Evolutionary conservation across 2,113 vertebrate genomes (phyloP), one percentile per base, ranked within the genome.

Genomic region (Corydoras maculifer): DNA sequence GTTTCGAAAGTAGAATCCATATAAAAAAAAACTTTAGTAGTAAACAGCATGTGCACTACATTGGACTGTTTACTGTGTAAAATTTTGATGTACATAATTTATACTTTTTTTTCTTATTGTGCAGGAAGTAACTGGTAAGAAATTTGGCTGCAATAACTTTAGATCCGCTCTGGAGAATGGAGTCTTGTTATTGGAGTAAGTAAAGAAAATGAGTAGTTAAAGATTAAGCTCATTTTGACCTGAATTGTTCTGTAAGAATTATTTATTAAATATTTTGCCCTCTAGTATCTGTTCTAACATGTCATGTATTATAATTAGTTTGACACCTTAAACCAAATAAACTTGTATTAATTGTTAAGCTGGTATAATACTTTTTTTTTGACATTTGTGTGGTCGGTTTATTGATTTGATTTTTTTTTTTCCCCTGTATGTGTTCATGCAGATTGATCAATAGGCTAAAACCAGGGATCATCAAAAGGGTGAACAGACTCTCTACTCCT

Each of bases 371-470:
- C 1, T 1, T 25, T 25, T 25, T 25, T 25, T 25, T 25, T 43
- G 35, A 43, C 35, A 43, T 43, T 43, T 43, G 4, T 43, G 7
- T 43, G 35, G 4, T 43, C 7, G 4, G 35, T 43, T 43, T 43
- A 43, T 43, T 43, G 35, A 8, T 43, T 43, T 43, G 4, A 5
- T 43, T 1, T 3, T 59, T 8, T 13, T 63, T n/a, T 69, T 30
- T 59, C 60, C 60, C 50, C 59, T 25, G 7, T 11, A 68, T 68
- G 9, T 50, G 3, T 59, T 3, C 14, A 70, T 81, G 25, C 30
- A 98, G 96, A 82, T 86, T 98, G 78, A 90, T 98, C 83, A 98
- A 98, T 87, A 90, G 91, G 82, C 90, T 98, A 81, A 97, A 95
- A 79, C 95, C 94, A 35, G 93, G 96, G 1, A 82, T 95, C 31